Base-by-base conservation (phyloP, 2,797 vertebrate genomes). In the Arrhamphus sclerolepis region DNA sequence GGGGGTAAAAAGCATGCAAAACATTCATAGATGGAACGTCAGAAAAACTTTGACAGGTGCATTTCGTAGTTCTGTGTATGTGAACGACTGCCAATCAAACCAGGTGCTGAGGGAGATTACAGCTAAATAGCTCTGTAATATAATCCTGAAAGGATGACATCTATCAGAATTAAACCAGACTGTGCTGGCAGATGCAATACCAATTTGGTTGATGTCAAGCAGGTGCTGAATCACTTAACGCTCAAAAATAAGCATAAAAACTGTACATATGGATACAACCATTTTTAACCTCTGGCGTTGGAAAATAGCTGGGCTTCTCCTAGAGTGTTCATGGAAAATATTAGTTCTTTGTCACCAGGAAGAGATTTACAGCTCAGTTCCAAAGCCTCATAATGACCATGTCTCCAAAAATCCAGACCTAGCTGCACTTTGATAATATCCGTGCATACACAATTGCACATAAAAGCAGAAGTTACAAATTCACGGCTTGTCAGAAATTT, bases 301-400 rank as follows among this genome's bases (percentile, higher is more conserved):
- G 69, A 80, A 81, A 77, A 65, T 70, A 66, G 78, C 64, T 68
- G 39, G 62, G 68, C 70, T 84, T 82, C 62, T 82, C 78, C 48
- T 55, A 50, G 43, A 72, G 42, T 19, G 60, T 85, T 77, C 81
- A 84, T 87, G 91, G 91, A 93, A 93, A 93, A 89, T 89, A 90
- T 90, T 87, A 88, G 72, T 80, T 68, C 75, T 82, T 80, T 92
- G 87, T 91, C 89, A 92, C 84, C 83, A 72, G 84, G 82, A 91
- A 83, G 74, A 84, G 85, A 91, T 88, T 91, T 88, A 78, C 56
- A 52, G 89, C 86, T 89, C 77, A 90, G 65, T 72, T 85, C 90
- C 85, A 90, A 92, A 92, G 87, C 89, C 86, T 89, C 85, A 87
- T 91, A 88, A 87, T 88, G 82, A 91, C 88, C 87, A 80, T 64